Evolutionary conservation across 2,888 invertebrate genomes (phyloP), one percentile per base, ranked within the genome.

Genomic region (Drosophila hamatofila): DNA sequence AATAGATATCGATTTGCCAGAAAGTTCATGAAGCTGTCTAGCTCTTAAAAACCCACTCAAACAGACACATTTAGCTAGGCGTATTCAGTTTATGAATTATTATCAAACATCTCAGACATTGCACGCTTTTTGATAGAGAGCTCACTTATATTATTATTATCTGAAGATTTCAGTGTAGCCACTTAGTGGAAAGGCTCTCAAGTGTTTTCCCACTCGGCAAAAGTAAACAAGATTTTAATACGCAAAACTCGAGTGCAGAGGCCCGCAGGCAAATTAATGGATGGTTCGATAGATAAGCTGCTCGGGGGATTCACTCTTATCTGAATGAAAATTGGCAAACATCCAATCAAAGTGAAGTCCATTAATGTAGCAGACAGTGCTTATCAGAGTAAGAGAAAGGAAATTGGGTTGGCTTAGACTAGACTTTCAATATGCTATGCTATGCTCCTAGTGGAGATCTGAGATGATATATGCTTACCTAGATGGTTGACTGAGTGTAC

Each of bases 281-380:
- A 70, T 75, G 57, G 48, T 23, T 52, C 59, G 54, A 39, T 25
- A 42, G 58, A 59, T 72, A 75, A 42, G 18, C 21, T 25, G 27
- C 21, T 21, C 11, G 0, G 70, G 69, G 70, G 70, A 67, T 64
- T 67, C 56, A 83, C 64, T 49, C 55, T 83, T 81, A 83, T 89
- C 85, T 55, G 46, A 25, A n/a, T 9, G 42, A 46, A 72, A 60
- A 78, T 42, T 74, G 62, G 52, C 35, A 23, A 35, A 11, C 67
- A 23, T 33, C 18, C 49, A 59, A 21, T 21, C 25, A 41, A 37
- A 52, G 25, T 6, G 16, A 39, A 12, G 6, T n/a, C 25, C 27
- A 54, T 37, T n/a, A 39, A 54, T 37, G 25, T 27, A 5, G 25
- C 25, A 41, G 25, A n/a, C 54, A 14, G 21, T 30, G 37, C 55